Evolutionary conservation across 2,113 vertebrate species (phyloP).

Genomic region (Phrynosoma blainvillii): DNA sequence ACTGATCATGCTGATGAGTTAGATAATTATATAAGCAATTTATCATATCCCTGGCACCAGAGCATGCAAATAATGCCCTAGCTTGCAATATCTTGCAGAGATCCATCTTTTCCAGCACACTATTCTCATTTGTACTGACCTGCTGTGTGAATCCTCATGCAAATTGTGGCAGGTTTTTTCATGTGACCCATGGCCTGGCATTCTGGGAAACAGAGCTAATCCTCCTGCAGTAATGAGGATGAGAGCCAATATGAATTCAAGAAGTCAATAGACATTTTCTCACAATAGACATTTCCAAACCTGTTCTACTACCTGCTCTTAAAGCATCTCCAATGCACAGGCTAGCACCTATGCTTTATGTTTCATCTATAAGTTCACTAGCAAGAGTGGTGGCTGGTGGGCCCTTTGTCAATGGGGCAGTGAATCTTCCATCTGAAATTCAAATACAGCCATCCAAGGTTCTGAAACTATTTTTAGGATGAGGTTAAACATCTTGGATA

Average conservation of each 20-base stretch:
- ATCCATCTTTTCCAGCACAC: constrained; percentile 18
- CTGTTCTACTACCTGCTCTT: constrained; percentile 28
- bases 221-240: constrained; percentile 15
- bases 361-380: constrained; percentile 26
- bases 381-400: not conserved
- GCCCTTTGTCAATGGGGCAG: too few species aligned
- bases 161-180: constrained; percentile 13
- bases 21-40: constrained; percentile 29
- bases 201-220: constrained; percentile 11
- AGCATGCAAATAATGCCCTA: constrained; percentile 33
- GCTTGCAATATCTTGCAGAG: constrained; percentile 34
- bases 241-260: constrained; percentile 16
- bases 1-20: constrained; percentile 8
- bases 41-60: constrained; percentile 36
- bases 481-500: too few species aligned
- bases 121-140: not conserved
- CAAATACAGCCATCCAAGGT: too few species aligned
- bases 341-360: constrained; percentile 15
- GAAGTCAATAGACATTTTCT: constrained; percentile 36
- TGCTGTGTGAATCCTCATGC: constrained; percentile 24
- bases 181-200: not conserved
- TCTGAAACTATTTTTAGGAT: too few species aligned
- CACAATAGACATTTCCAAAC: constrained; percentile 36
- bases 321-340: constrained; percentile 8
- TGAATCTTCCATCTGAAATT: too few species aligned